Conservation (phyloP, 2,888 invertebrate species). For the Philopedon plagiatum region DNA sequence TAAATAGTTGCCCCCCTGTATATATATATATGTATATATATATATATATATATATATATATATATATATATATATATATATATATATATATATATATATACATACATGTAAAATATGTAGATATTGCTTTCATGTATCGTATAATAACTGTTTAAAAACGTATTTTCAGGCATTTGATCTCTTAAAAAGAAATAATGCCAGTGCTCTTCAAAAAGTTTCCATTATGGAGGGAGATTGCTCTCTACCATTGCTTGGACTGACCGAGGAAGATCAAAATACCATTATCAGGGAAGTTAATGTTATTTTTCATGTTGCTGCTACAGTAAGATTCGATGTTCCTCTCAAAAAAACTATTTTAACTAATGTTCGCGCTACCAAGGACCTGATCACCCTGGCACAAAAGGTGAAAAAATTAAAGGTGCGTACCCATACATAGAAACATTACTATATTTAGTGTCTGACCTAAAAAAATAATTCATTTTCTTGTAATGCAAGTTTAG, state of each 20-base stretch:
- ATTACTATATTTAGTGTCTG: too few relatives aligned
- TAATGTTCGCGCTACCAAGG: conserved; percentile 78
- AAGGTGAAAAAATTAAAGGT: conserved; percentile 73
- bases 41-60: too few relatives aligned
- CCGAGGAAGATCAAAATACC: conserved; percentile 68
- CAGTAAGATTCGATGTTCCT: conserved; percentile 80
- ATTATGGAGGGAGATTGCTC: conserved; percentile 73
- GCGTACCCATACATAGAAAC: conserved; percentile 48
- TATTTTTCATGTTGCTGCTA: conserved; percentile 83
- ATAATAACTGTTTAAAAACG: too few relatives aligned
- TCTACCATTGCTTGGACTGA: conserved; percentile 71
- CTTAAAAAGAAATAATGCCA: conserved; percentile 69
- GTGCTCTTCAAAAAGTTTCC: conserved; percentile 72
- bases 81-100: too few relatives aligned
- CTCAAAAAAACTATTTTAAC: conserved; percentile 77
- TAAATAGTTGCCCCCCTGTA: too few relatives aligned
- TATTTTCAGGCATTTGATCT: conserved; percentile 71
- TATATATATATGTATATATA: too few relatives aligned
- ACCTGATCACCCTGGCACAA: conserved; percentile 74
- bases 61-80: too few relatives aligned
- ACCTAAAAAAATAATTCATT: too few relatives aligned
- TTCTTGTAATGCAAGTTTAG: too few relatives aligned
- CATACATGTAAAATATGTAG: too few relatives aligned
- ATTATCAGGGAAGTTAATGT: conserved; percentile 72
- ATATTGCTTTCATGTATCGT: too few relatives aligned